A percentile compares a stretch with the other conserved stretches of the same genome.
Evolutionary conservation across 2,888 invertebrate genomes (phyloP).

Genomic region (Sarcophaga caerulescens): DNA sequence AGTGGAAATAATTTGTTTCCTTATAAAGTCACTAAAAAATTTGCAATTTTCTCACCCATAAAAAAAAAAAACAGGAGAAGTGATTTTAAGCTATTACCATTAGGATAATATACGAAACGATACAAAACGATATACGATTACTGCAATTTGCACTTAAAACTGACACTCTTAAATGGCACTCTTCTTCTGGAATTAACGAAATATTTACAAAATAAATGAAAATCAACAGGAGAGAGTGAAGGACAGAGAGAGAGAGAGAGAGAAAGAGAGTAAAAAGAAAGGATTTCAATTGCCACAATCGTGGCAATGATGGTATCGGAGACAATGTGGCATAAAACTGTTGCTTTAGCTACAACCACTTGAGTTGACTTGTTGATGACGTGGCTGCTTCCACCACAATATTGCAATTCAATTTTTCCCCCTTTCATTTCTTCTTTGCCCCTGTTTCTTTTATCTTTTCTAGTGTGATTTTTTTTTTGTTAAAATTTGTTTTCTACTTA

Average conservation of each 20-base stretch:
- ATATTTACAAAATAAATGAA: slow-evolving; percentile 49
- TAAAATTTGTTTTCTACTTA: slow-evolving; percentile 66
- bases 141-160: slow-evolving; percentile 81
- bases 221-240: neutral
- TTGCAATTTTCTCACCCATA: too few species aligned
- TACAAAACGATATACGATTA: slow-evolving; percentile 76
- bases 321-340: slow-evolving; percentile 32
- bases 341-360: neutral
- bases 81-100: slow-evolving; percentile 41
- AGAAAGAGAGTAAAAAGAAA: neutral
- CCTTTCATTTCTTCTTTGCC: slow-evolving; percentile 8
- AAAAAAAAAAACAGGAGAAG: neutral
- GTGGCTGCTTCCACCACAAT: neutral
- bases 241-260: too few species aligned
- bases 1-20: too few species aligned
- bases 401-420: too few species aligned
- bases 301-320: slow-evolving; percentile 34
- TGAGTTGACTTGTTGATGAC: slow-evolving; percentile 1
- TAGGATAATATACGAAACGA: slow-evolving; percentile 57
- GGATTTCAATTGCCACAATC: slow-evolving; percentile 16
- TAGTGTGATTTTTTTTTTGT: slow-evolving; percentile 47
- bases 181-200: slow-evolving; percentile 68
- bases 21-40: too few species aligned
- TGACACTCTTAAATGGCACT: slow-evolving; percentile 71
- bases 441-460: slow-evolving; percentile 30